Evolutionary conservation across 1,140 invertebrate genomes (phyloP).

Genomic region (Diploscapter pachys): DNA sequence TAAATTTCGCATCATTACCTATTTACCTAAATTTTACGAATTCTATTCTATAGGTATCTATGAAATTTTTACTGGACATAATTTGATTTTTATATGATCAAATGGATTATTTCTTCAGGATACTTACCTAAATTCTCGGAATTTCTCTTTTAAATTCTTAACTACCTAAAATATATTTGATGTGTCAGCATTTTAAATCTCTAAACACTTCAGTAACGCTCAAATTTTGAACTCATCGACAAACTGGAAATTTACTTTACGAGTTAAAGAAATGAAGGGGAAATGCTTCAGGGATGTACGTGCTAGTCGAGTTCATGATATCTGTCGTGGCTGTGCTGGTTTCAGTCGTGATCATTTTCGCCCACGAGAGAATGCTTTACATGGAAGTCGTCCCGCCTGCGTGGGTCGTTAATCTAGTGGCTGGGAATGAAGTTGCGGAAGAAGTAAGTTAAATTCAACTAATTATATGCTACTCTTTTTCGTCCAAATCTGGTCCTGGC

Average conservation of each 20-base stretch:
- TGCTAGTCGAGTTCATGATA: slow-evolving; percentile 27
- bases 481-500: neutral
- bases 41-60: neutral
- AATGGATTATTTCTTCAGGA: too few species aligned
- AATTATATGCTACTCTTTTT: neutral
- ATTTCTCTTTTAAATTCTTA: too few species aligned
- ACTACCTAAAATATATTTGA: too few species aligned
- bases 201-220: neutral
- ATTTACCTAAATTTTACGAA: neutral
- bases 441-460: neutral
- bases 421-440: slow-evolving; percentile 15
- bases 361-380: slow-evolving; percentile 29
- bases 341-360: slow-evolving; percentile 29
- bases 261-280: neutral
- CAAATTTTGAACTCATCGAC: neutral
- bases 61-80: neutral
- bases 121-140: too few species aligned
- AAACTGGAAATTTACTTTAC: neutral
- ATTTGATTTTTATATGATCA: too few species aligned
- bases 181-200: neutral
- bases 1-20: neutral
- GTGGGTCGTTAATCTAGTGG: slow-evolving; percentile 24
- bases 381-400: slow-evolving; percentile 18
- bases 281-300: slow-evolving; percentile 23
- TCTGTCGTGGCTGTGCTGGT: slow-evolving; percentile 24